Evolutionary conservation across 2,888 invertebrate genomes (phyloP).

Genomic region (Drosophila fulvimacula): DNA sequence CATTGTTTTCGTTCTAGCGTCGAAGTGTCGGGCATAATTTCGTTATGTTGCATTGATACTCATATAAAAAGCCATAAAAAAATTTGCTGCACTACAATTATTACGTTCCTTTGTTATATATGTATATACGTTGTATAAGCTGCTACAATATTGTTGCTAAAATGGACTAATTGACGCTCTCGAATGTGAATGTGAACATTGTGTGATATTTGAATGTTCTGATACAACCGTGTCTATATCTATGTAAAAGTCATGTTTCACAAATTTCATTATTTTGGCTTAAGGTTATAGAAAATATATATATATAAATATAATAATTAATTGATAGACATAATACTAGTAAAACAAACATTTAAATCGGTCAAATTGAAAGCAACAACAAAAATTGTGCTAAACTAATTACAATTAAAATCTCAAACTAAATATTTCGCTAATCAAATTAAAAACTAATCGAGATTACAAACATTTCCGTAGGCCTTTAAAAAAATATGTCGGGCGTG

Average conservation of each 20-base stretch:
- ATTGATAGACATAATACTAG: slow-evolving; percentile 17
- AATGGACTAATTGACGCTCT: slow-evolving; percentile 71
- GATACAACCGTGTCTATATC: slow-evolving; percentile 60
- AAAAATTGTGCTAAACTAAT: slow-evolving; percentile 33
- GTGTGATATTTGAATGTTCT: slow-evolving; percentile 44
- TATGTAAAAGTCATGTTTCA: slow-evolving; percentile 44
- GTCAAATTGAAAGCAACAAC: slow-evolving; percentile 9
- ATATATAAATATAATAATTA: slow-evolving; percentile 19
- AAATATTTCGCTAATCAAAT: slow-evolving; percentile 51
- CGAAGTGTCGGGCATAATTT: slow-evolving; percentile 44
- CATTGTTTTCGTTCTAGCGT: slow-evolving; percentile 43
- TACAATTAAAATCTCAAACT: slow-evolving; percentile 38
- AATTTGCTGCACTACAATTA: slow-evolving; percentile 55
- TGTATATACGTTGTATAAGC: slow-evolving; percentile 26
- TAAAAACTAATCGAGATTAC: slow-evolving; percentile 57
- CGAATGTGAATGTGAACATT: slow-evolving; percentile 47
- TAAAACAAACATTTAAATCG: slow-evolving; percentile 25
- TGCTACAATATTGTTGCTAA: slow-evolving; percentile 45
- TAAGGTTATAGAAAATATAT: slow-evolving; percentile 30
- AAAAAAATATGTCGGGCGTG: slow-evolving; percentile 69
- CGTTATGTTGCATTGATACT: slow-evolving; percentile 18
- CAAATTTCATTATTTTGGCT: slow-evolving; percentile 55
- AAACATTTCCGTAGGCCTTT: slow-evolving; percentile 29
- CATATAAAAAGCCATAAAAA: slow-evolving; percentile 67
- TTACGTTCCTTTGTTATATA: slow-evolving; percentile 36